Conservation (phyloP, 2,888 invertebrate species). For the Agonopterix heracliana region DNA sequence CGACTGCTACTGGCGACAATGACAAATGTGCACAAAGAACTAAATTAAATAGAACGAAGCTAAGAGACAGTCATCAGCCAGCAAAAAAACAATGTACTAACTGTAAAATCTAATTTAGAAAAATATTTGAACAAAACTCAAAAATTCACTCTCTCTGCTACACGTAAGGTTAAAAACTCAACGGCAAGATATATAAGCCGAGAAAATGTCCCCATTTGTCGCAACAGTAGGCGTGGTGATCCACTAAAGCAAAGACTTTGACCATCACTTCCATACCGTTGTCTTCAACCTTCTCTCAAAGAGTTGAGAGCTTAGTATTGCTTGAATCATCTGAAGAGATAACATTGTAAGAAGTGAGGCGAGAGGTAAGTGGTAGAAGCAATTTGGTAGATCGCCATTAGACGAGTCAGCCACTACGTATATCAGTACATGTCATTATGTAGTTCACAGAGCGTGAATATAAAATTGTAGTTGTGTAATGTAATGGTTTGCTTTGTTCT, state of each 20-base stretch:
- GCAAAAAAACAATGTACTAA: conserved; percentile 10
- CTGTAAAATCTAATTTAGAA: conserved; percentile 17
- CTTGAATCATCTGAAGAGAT: background rate
- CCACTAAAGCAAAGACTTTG: conserved; percentile 28
- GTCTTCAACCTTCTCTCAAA: conserved; percentile 9
- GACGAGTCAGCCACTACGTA: conserved; percentile 22
- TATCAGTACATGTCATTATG: conserved; percentile 45
- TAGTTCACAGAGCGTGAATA: conserved; percentile 54
- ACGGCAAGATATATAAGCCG: conserved; percentile 16
- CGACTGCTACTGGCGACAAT: too few relatives aligned
- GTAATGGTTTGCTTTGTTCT: conserved; percentile 65
- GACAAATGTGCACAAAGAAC: too few relatives aligned
- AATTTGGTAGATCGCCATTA: conserved; percentile 56
- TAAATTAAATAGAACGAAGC: too few relatives aligned
- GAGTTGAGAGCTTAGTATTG: conserved; percentile 14
- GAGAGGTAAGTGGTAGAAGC: conserved; percentile 44
- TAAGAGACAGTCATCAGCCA: conserved; percentile 2
- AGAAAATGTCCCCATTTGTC: conserved; percentile 68
- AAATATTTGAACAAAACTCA: conserved; percentile 3
- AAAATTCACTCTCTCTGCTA: background rate
- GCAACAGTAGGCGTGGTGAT: conserved; percentile 64
- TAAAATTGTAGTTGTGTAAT: conserved; percentile 51
- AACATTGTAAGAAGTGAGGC: conserved; percentile 20
- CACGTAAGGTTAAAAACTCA: conserved; percentile 11
- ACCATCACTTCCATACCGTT: conserved; percentile 8